Base-by-base conservation (phyloP, 2,888 invertebrate species). In the Galeruca laticollis region DNA sequence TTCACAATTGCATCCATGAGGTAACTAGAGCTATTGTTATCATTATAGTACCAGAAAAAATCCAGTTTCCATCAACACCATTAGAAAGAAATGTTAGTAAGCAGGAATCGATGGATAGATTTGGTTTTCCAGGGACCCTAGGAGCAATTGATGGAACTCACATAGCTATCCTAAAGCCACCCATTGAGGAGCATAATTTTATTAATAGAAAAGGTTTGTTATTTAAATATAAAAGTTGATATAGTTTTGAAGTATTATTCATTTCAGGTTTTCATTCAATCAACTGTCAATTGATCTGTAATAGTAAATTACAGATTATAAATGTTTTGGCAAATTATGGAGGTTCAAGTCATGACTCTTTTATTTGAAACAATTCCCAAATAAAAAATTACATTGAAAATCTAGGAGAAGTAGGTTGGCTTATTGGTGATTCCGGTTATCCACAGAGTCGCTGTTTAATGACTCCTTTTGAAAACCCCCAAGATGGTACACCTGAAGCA, bases 61-160 rank as follows among this genome's bases (percentile, higher is more conserved):
- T 43, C 6, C 13, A 13, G 3, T 43, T 43, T 15, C 43, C 43
- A 4, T n/a, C 13, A 4, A 9, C 43, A n/a, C 43, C 6, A 8
- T 4, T 4, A n/a, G 15, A 3, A 5, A 43, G 13, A 43, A 43
- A 43, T 43, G n/a, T 8, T 4, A 15, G 37, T 40, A 60, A 60
- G 40, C 11, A 8, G 18, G 18, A 15, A 18, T 60, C 40, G 5
- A 60, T 60, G 60, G 10, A 60, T 2, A 35, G 21, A 26, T 60
- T 18, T 18, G 21, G 21, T 1, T 60, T 60, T 21, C 60, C 60
- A 43, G 60, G 60, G 3, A 40, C 15, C 2, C 11, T 57, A 11
- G 57, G 57, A 11, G 21, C 57, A 6, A 15, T 57, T 13, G 57
- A 57, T 57, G 5, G 57, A 3, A 43, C 43, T 5, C 43, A 43